These are phyloP conservation scores for Drosophila tropicalis DNA, from an alignment of 1,140 invertebrate species.

Conservation along the genomic window DNA sequence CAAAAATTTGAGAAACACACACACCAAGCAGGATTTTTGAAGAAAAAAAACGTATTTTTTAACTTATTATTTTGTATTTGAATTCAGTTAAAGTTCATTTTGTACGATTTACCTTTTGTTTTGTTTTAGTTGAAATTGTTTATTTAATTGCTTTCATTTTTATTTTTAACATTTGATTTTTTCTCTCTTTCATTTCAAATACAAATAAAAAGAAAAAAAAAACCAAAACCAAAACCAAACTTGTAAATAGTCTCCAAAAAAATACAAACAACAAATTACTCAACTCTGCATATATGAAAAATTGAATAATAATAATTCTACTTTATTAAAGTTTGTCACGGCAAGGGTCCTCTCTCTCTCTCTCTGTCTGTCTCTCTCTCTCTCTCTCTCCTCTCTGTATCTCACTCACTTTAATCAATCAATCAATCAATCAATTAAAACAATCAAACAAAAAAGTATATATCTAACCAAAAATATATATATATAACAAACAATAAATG, in stretches of 20 bases:
- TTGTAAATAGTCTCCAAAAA: conserved; percentile 76
- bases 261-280: conserved; percentile 49
- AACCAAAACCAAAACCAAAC: conserved; percentile 67
- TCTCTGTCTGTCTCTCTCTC: conserved; percentile 50
- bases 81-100: conserved; percentile 38
- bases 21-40: conserved; percentile 60
- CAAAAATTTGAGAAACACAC: conserved; percentile 41
- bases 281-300: conserved; percentile 77
- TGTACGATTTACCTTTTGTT: conserved; percentile 25
- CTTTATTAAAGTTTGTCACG: conserved; percentile 76
- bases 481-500: conserved; percentile 37
- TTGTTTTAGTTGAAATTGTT: conserved; percentile 36
- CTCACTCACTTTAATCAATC: conserved; percentile 61
- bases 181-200: conserved; percentile 43
- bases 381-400: conserved; percentile 50
- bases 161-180: conserved; percentile 28
- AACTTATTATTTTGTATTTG: conserved; percentile 5
- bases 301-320: conserved; percentile 68
- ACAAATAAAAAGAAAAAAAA: conserved; percentile 36
- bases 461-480: conserved; percentile 60
- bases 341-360: conserved; percentile 78
- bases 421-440: conserved; percentile 35
- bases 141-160: conserved; percentile 25
- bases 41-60: background rate
- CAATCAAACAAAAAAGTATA: conserved; percentile 57